Conservation (phyloP, 2,888 invertebrate species). For the Hemithea aestivaria region DNA sequence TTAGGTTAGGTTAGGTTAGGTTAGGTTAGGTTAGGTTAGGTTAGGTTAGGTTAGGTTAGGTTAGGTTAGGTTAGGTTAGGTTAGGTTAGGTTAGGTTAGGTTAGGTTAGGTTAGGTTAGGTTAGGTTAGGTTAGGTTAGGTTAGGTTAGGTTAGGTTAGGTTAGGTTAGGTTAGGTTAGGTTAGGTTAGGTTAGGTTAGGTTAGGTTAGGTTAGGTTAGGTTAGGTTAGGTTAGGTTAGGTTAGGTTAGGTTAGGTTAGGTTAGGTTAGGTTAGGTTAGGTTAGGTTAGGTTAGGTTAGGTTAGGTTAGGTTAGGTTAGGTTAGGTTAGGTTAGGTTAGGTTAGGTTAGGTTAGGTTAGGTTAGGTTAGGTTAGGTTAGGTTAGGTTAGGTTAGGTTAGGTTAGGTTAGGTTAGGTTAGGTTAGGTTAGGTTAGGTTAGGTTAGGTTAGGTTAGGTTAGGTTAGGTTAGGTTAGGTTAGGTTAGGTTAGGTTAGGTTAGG, state of each 20-base stretch:
- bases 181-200: constrained; percentile 16
- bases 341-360: constrained; percentile 8
- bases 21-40: constrained; percentile 5
- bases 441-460: constrained; percentile 17
- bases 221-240: constrained; percentile 7
- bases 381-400: constrained; percentile 15
- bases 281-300: constrained; percentile 19
- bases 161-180: constrained; percentile 11
- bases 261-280: constrained; percentile 16
- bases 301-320: constrained; percentile 17
- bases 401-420: constrained; percentile 18
- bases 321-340: constrained; percentile 20
- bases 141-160: constrained; percentile 12
- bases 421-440: constrained; percentile 17
- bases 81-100: constrained; percentile 16
- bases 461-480: constrained; percentile 24
- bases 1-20: constrained; percentile 6
- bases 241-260: constrained; percentile 10
- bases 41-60: constrained; percentile 7
- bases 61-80: constrained; percentile 9
- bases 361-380: constrained; percentile 17
- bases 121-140: constrained; percentile 16
- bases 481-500: constrained; percentile 24
- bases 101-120: constrained; percentile 13
- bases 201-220: constrained; percentile 10